These are phyloP conservation scores for Stegastes partitus DNA, from an alignment of 2,113 vertebrate genomes.

Conservation along the genomic window DNA sequence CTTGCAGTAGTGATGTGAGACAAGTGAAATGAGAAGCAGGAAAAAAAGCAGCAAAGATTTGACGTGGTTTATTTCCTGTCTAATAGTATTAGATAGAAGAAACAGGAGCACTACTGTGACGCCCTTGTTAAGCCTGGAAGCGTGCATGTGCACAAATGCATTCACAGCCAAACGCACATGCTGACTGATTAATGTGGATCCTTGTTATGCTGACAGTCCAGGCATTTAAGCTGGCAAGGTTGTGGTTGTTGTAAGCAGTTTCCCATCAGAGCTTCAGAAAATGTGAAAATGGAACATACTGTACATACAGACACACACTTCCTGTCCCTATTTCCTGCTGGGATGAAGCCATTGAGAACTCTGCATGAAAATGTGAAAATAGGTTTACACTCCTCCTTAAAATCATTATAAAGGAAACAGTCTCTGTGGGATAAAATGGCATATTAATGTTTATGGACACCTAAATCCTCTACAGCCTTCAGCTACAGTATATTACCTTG, in stretches of 20 bases:
- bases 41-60: neutral
- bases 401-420: conserved; percentile 65
- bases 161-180: conserved; percentile 20
- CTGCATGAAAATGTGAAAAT: conserved; percentile 49
- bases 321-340: conserved; percentile 19
- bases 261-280: conserved; percentile 31
- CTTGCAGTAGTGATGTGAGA: neutral
- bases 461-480: conserved; percentile 48
- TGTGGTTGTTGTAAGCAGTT: conserved; percentile 47
- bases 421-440: conserved; percentile 56
- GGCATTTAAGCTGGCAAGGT: conserved; percentile 32
- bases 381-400: conserved; percentile 51
- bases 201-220: conserved; percentile 43
- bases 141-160: conserved; percentile 8
- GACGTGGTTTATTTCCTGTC: conserved; percentile 20
- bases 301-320: conserved; percentile 6
- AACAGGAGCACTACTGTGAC: neutral
- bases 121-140: conserved; percentile 3
- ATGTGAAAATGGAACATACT: conserved; percentile 45
- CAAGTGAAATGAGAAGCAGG: neutral
- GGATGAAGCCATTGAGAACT: conserved; percentile 31
- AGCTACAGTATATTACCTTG: conserved; percentile 58
- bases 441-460: conserved; percentile 75
- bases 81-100: conserved; percentile 17
- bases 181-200: conserved; percentile 41